phyloP scores from a whole-genome alignment of 2,113 vertebrate genomes.

The Tachysurus fulvidraco region DNA sequence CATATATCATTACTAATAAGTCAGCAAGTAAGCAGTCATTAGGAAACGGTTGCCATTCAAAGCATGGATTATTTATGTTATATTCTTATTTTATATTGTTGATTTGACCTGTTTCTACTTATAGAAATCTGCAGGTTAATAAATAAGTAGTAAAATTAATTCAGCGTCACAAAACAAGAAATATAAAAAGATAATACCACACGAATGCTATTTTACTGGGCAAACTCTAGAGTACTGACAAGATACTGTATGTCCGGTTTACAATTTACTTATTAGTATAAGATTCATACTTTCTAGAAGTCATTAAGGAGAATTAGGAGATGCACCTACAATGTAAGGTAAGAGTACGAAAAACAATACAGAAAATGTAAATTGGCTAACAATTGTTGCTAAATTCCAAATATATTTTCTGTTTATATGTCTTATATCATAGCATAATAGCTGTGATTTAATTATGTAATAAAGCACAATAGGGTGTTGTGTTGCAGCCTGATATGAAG shows the following conservation, averaged over 20 bases:
- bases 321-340: not conserved
- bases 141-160: not conserved
- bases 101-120: not conserved
- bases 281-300: not conserved
- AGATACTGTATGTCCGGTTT: not conserved
- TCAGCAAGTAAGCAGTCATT: not conserved
- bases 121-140: not conserved
- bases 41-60: not conserved
- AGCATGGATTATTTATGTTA: not conserved
- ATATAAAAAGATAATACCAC: not conserved
- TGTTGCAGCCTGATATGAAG: not conserved
- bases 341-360: too few species aligned
- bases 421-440: not conserved
- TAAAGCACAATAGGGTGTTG: not conserved
- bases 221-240: not conserved
- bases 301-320: not conserved
- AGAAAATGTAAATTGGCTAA: not conserved
- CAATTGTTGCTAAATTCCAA: not conserved
- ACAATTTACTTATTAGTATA: not conserved
- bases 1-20: not conserved
- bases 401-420: not conserved
- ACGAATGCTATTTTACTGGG: not conserved
- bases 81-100: not conserved
- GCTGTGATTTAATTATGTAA: not conserved
- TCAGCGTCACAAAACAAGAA: not conserved